Base-by-base conservation (phyloP, 2,113 vertebrate species). In the Ophthalmolycus amberensis region DNA sequence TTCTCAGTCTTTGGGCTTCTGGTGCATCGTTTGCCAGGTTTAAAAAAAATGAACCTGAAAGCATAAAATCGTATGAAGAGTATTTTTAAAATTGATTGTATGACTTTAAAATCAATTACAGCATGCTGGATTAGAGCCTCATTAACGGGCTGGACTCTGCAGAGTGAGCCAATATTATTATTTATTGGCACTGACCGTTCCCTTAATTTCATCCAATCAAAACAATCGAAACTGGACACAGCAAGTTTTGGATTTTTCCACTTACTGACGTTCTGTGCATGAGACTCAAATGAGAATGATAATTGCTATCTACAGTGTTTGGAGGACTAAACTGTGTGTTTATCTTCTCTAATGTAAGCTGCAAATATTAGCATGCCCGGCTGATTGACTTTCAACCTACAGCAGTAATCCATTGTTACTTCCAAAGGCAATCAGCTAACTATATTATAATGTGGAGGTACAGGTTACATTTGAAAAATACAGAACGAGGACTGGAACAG, bases 101-200 rank as follows among this genome's bases (percentile, higher is more conserved):
- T 71, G 29, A n/a, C n/a, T 75, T 62, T 75, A 18, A 71, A 81
- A 79, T 69, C 20, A 14, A 38, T 42, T 11, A 58, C 18, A 64
- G 18, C 71, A 42, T 32, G 22, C 29, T 70, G 40, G 3, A 62
- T 29, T 16, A 22, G 5, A n/a, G 34, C 18, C 22, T 42, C 44
- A 59, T 66, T 38, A 46, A n/a, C 6, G 38, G 25, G 9, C 34
- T 29, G 16, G 6, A 64, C 37, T 60, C 15, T 38, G 20, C 18
- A 63, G 15, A 29, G 9, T 37, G 12, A 62, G 18, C 29, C 27
- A 50, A 25, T n/a, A 37, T 44, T 34, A 34, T 34, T 44, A 20
- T 27, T 50, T 38, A 14, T 40, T 54, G 34, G 15, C 27, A 40
- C 0, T 40, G 29, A 25, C 12, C 11, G 14, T 56, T 46, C 5